Evolutionary conservation across 1,140 invertebrate genomes (phyloP).

Genomic region (Limonius californicus): DNA sequence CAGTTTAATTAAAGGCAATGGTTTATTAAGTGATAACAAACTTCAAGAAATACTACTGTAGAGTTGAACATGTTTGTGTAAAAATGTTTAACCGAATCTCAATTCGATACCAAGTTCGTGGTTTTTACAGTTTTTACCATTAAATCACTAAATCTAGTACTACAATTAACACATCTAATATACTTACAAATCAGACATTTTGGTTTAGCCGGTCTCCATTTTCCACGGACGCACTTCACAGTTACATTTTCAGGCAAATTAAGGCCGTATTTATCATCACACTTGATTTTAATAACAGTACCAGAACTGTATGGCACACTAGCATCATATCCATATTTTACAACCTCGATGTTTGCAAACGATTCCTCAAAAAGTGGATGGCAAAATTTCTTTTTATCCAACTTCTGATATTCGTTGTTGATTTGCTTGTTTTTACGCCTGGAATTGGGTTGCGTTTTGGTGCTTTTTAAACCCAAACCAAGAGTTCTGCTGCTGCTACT

Average conservation of each 20-base stretch:
- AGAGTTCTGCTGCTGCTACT: conserved; percentile 30
- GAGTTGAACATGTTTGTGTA: no score
- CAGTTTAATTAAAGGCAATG: no score
- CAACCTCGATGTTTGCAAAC: conserved; percentile 62
- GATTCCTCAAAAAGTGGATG: conserved; percentile 58
- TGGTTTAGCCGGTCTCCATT: conserved; percentile 77
- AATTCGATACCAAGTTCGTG: no score
- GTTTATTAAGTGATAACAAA: no score
- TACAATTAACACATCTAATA: no score
- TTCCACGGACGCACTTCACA: conserved; percentile 70
- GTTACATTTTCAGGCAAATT: conserved; percentile 72
- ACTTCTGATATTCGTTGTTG: conserved; percentile 26
- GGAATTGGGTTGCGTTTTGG: conserved; percentile 27
- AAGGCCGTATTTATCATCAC: conserved; percentile 68
- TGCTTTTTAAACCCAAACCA: conserved; percentile 30
- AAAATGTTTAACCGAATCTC: no score
- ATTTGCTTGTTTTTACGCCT: conserved; percentile 37
- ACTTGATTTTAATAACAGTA: conserved; percentile 66
- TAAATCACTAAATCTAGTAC: no score
- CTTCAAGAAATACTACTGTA: no score
- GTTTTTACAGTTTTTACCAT: no score
- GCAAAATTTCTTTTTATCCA: conserved; percentile 42
- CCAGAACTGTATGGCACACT: conserved; percentile 61
- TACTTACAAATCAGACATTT: conserved; percentile 65
- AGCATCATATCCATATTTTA: conserved; percentile 57